Percentiles rank a stretch among this genome's conserved stretches.
Evolutionary conservation across 2,888 invertebrate species (phyloP).

Genomic region (Synanthedon tipuliformis): DNA sequence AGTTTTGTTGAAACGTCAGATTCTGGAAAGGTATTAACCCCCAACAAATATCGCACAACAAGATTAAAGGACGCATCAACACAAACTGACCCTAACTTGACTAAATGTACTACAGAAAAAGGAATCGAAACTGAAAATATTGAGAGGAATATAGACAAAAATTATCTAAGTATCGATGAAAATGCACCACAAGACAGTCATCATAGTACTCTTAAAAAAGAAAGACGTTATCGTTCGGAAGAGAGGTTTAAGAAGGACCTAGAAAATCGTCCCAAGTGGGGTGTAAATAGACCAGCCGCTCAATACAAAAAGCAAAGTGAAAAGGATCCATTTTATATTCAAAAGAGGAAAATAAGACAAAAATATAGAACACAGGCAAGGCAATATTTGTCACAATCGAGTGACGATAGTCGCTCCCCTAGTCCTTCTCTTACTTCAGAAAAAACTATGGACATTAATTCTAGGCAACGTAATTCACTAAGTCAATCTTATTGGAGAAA

Average conservation of each 20-base stretch:
- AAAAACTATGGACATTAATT: constrained; percentile 42
- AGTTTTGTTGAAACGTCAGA: constrained; percentile 40
- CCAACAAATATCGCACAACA: constrained; percentile 55
- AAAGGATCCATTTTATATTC: constrained; percentile 86
- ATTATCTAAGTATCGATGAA: constrained; percentile 62
- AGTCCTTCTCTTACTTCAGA: constrained; percentile 61
- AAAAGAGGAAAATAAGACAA: constrained; percentile 75
- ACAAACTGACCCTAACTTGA: constrained; percentile 70
- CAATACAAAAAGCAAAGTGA: constrained; percentile 91
- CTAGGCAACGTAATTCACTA: constrained; percentile 53
- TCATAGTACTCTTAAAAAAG: constrained; percentile 63
- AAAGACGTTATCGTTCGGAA: constrained; percentile 63
- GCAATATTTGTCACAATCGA: constrained; percentile 69
- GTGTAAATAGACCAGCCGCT: constrained; percentile 80
- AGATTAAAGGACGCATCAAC: constrained; percentile 73
- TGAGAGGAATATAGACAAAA: constrained; percentile 60
- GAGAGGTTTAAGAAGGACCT: constrained; percentile 69
- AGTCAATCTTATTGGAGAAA: constrained; percentile 65
- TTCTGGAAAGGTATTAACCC: constrained; percentile 48
- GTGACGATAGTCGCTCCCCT: constrained; percentile 72
- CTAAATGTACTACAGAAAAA: constrained; percentile 34
- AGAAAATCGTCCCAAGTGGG: constrained; percentile 79
- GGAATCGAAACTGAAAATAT: constrained; percentile 42
- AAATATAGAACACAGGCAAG: constrained; percentile 72
- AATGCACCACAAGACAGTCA: constrained; percentile 61